Conservation (phyloP, 2,797 vertebrate species). For the Hydrophis major region DNA sequence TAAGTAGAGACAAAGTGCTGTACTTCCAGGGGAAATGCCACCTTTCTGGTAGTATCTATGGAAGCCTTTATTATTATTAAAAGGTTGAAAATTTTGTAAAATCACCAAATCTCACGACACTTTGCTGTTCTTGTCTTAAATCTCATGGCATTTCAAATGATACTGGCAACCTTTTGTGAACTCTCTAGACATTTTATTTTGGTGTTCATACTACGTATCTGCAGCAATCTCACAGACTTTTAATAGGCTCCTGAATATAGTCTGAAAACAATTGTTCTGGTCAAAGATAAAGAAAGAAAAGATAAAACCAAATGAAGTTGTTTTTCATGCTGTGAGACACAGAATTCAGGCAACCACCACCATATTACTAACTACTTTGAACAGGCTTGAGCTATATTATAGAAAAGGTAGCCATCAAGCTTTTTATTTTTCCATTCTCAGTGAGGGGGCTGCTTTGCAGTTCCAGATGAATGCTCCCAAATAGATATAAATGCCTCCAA, state of each 20-base stretch:
- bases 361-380: background rate
- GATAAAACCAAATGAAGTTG: background rate
- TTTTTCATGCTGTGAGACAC: background rate
- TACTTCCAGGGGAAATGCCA: background rate
- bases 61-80: background rate
- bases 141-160: background rate
- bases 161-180: background rate
- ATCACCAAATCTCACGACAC: background rate
- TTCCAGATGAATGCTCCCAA: conserved; percentile 19
- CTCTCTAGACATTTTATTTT: background rate
- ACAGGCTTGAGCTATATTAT: background rate
- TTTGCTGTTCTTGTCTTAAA: background rate
- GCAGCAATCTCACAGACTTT: background rate
- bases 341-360: background rate
- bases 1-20: background rate
- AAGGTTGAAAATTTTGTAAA: background rate
- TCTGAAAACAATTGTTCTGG: background rate
- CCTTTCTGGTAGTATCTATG: background rate
- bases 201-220: background rate
- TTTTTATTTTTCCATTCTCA: conserved; percentile 34
- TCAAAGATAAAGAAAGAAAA: background rate
- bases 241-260: background rate
- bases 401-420: background rate
- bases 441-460: background rate
- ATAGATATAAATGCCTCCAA: conserved; percentile 31